phyloP scores from a whole-genome alignment of 1,140 invertebrate genomes.

The Brachystomella parvula region DNA sequence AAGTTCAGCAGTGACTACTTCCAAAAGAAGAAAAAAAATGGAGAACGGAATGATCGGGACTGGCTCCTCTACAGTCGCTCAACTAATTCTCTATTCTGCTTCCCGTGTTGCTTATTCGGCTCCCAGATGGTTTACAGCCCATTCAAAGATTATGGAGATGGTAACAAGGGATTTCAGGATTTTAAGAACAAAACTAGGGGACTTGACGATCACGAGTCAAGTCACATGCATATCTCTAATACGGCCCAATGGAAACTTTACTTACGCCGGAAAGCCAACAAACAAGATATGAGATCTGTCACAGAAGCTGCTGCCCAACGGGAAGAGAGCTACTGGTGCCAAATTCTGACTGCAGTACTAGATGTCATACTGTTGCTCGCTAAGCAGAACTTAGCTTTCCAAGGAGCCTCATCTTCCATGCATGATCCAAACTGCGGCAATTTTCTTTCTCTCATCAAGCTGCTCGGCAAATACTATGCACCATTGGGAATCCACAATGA shows the following conservation, averaged over 20 bases:
- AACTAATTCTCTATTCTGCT: not conserved
- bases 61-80: not conserved
- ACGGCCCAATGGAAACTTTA: not conserved
- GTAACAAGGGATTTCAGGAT: not conserved
- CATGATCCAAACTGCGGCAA: not conserved
- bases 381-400: not conserved
- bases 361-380: not conserved
- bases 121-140: not conserved
- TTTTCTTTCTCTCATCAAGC: not conserved
- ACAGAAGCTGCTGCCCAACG: not conserved
- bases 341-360: not conserved
- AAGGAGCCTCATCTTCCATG: not conserved
- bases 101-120: not conserved
- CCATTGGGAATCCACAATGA: constrained; percentile 4
- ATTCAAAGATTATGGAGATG: not conserved
- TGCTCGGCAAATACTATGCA: not conserved
- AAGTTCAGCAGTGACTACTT: not conserved
- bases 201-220: not conserved
- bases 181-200: not conserved
- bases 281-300: not conserved
- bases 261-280: not conserved
- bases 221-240: not conserved
- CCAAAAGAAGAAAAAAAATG: not conserved
- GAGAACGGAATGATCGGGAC: not conserved
- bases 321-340: not conserved